These are phyloP conservation scores for Pristis pectinata DNA, from an alignment of 2,797 vertebrate genomes.

Conservation along the genomic window DNA sequence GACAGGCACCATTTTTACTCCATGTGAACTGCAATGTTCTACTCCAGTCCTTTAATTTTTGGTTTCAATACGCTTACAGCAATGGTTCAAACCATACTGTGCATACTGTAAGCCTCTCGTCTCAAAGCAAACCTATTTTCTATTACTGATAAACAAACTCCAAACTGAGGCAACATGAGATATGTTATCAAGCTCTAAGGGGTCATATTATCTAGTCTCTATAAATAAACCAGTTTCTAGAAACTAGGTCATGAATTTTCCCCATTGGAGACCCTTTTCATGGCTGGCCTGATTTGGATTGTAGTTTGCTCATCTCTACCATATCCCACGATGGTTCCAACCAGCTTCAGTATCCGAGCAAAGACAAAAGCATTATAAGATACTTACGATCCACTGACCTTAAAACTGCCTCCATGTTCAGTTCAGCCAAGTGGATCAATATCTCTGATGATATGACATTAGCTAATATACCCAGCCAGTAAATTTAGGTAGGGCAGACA, in stretches of 20 bases:
- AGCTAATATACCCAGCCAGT: conserved; percentile 6
- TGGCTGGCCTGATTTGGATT: neutral
- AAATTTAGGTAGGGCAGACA: conserved; percentile 22
- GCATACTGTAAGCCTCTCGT: conserved; percentile 44
- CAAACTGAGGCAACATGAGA: conserved; percentile 26
- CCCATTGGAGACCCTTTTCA: neutral
- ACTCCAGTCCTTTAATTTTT: conserved; percentile 65
- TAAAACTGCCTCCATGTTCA: conserved; percentile 18
- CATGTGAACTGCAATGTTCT: conserved; percentile 67
- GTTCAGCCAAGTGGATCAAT: conserved; percentile 24
- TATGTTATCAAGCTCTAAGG: conserved; percentile 6
- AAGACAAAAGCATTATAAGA: conserved; percentile 23
- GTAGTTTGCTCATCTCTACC: conserved; percentile 32
- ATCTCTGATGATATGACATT: conserved; percentile 10
- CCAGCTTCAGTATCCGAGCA: conserved; percentile 21
- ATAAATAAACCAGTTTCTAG: conserved; percentile 28
- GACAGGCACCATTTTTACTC: conserved; percentile 51
- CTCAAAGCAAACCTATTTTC: conserved; percentile 42
- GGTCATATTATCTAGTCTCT: conserved; percentile 23
- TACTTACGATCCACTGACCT: conserved; percentile 21
- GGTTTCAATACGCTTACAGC: conserved; percentile 76
- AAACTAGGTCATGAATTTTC: conserved; percentile 26
- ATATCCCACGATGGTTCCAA: conserved; percentile 33
- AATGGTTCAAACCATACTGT: conserved; percentile 50
- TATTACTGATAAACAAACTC: conserved; percentile 29